Evolutionary conservation across 1,140 invertebrate species (phyloP).

Genomic region (Tetragonula clypearis): DNA sequence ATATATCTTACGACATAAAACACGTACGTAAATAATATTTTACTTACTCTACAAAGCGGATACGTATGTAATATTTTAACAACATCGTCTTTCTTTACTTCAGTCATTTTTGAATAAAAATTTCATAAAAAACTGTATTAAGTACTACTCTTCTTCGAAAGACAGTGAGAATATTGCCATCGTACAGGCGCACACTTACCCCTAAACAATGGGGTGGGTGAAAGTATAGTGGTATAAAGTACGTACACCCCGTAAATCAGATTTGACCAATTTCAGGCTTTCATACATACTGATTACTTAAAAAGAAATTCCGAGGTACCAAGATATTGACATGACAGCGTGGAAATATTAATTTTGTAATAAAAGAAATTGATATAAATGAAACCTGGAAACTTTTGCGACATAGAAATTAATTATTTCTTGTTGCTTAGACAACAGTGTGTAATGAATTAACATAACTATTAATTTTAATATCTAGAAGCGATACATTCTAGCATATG

Average conservation of each 20-base stretch:
- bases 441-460: no score
- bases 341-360: no score
- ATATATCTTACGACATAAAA: not conserved
- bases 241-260: not conserved
- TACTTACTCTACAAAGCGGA: slow-evolving; percentile 79
- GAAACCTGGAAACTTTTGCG: no score
- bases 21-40: not conserved
- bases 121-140: slow-evolving; percentile 32
- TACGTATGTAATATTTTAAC: slow-evolving; percentile 80
- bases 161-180: slow-evolving; percentile 52
- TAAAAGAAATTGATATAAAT: no score
- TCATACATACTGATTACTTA: not conserved
- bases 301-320: no score
- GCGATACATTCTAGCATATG: no score
- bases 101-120: slow-evolving; percentile 71
- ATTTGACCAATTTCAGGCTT: not conserved
- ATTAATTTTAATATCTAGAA: no score
- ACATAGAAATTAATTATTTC: no score
- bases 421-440: no score
- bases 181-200: slow-evolving; percentile 60
- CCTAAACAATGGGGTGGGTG: not conserved
- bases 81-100: slow-evolving; percentile 79
- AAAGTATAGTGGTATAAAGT: not conserved
- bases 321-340: no score
- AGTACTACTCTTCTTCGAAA: slow-evolving; percentile 24